phyloP scores from a whole-genome alignment of 1,140 invertebrate species.

The Amyelois transitella region DNA sequence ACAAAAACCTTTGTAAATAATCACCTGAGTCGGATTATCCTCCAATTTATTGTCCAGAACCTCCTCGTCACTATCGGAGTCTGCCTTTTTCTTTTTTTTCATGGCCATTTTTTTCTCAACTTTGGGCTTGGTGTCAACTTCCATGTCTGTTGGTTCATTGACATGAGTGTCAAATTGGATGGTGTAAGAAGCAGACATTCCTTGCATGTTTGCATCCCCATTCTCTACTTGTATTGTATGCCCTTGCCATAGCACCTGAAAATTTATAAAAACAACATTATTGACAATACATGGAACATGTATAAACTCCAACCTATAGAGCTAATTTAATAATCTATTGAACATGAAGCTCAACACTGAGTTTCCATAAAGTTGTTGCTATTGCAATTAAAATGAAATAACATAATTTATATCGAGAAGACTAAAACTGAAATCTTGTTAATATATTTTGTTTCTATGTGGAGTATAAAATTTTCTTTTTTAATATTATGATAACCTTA shows the following conservation, averaged over 20 bases:
- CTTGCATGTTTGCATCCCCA: conserved; percentile 51
- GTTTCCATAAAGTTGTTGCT: too few relatives aligned
- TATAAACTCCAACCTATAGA: too few relatives aligned
- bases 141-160: conserved; percentile 42
- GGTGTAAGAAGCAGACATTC: conserved; percentile 43
- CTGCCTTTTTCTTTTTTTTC: conserved; percentile 72
- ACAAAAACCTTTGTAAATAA: conserved; percentile 6
- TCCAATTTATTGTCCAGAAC: conserved; percentile 69
- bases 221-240: conserved; percentile 76
- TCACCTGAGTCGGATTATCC: conserved; percentile 68
- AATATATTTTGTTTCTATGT: too few relatives aligned
- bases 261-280: conserved; percentile 7
- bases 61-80: conserved; percentile 71
- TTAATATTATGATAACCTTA: too few relatives aligned
- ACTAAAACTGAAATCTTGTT: too few relatives aligned
- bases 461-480: too few relatives aligned
- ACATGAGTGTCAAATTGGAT: conserved; percentile 57
- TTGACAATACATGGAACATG: too few relatives aligned
- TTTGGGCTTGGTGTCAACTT: conserved; percentile 66
- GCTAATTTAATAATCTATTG: too few relatives aligned
- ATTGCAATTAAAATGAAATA: too few relatives aligned
- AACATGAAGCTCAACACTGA: too few relatives aligned
- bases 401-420: too few relatives aligned
- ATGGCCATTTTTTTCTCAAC: conserved; percentile 64
- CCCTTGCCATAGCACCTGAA: conserved; percentile 78